phyloP scores from a whole-genome alignment of 37 sponge, comb jelly and placozoan species.

The Lycopodina hypogea region DNA sequence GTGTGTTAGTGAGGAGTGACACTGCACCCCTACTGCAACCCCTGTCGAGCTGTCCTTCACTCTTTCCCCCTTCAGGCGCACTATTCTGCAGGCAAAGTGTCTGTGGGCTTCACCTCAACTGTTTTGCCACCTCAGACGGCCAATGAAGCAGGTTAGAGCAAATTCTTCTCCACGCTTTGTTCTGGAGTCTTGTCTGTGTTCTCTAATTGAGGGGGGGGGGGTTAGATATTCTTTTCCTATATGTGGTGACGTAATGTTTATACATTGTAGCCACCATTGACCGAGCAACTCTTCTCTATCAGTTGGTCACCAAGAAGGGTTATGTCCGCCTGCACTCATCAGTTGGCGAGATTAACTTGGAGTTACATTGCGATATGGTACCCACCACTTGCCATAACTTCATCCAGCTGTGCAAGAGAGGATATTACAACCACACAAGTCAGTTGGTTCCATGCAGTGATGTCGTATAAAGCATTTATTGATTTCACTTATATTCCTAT shows the following conservation, averaged over 20 bases:
- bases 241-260: no score
- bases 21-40: no score
- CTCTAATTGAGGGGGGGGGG: no score
- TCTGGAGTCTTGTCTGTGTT: no score
- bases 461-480: background rate
- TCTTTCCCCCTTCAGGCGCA: slow-evolving; percentile 67
- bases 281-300: slow-evolving; percentile 55
- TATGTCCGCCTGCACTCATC: slow-evolving; percentile 84
- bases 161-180: no score
- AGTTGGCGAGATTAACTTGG: slow-evolving; percentile 88
- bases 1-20: no score
- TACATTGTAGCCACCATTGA: slow-evolving; percentile 69
- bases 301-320: slow-evolving; percentile 75
- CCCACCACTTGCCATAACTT: slow-evolving; percentile 91
- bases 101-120: slow-evolving; percentile 80
- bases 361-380: slow-evolving; percentile 87
- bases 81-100: slow-evolving; percentile 77
- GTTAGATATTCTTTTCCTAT: background rate
- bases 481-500: background rate
- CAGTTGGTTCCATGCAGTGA: no score
- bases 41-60: no score
- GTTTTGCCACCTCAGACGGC: slow-evolving; percentile 54
- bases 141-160: slow-evolving; percentile 78
- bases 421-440: slow-evolving; percentile 88
- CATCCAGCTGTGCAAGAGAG: slow-evolving; percentile 64